phyloP scores from a whole-genome alignment of 2,113 vertebrate species.

The Daubentonia madagascariensis region DNA sequence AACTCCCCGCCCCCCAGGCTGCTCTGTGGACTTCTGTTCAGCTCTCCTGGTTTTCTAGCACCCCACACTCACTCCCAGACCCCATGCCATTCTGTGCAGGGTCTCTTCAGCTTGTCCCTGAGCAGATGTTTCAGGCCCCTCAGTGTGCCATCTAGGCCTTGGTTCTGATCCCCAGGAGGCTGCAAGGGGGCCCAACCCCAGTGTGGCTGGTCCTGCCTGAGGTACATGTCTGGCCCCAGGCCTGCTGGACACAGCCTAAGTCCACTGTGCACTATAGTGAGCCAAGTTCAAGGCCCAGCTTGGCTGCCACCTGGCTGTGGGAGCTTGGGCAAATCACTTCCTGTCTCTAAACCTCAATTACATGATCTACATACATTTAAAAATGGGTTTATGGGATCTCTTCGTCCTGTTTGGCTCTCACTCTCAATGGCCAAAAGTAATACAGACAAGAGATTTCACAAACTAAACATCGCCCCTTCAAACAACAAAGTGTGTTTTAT shows the following conservation, averaged over 20 bases:
- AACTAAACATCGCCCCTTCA: neutral
- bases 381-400: neutral
- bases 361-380: neutral
- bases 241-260: neutral
- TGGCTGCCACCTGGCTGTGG: neutral
- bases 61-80: neutral
- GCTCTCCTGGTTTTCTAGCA: neutral
- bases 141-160: neutral
- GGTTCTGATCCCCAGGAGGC: neutral
- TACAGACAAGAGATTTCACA: neutral
- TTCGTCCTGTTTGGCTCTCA: neutral
- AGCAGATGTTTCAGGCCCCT: neutral
- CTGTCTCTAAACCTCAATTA: neutral
- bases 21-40: neutral
- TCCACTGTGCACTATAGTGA: neutral
- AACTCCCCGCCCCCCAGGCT: neutral
- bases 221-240: neutral
- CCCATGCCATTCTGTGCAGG: no score
- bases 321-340: neutral
- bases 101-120: neutral
- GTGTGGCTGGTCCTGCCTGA: neutral
- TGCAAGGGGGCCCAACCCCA: neutral
- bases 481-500: neutral
- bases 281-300: neutral
- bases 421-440: neutral